Evolutionary conservation across 2,113 vertebrate species (phyloP), one percentile per base, ranked within the genome.

Genomic region (Pelecanus crispus): DNA sequence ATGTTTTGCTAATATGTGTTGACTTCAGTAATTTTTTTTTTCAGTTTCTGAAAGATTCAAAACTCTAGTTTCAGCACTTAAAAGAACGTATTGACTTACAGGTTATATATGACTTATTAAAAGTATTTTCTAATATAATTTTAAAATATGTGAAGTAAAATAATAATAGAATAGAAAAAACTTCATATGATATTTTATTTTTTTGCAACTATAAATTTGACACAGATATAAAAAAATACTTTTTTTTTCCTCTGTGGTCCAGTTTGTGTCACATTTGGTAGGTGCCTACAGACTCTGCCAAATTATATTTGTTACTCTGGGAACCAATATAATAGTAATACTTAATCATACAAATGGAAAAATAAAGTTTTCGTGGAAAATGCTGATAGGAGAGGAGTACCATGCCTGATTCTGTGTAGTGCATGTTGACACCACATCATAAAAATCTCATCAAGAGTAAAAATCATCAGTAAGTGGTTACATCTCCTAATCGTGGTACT

Each of bases 381-480:
- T 32, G 9, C 29, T 49, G 31, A 7, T 26, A 90, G 55, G 38
- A 95, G 28, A 81, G 31, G 12, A 5, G 17, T 22, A 4, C 9
- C 9, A 6, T 2, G 5, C 53, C 45, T 45, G 25, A 49, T 77
- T n/a, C 50, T 38, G 47, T 0, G 3, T 5, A 17, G 17, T 29
- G 18, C 11, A 1, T 9, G 59, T 74, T 42, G 15, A 25, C 72
- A 85, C 14, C 12, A 26, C 1, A 0, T 22, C 26, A 13, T 34
- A 55, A 31, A 78, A 42, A 5, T n/a, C 45, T 88, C 8, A 3
- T 5, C 17, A 11, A 18, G 40, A 36, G 18, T 38, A 53, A 26
- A 34, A 38, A 25, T 3, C 3, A 2, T 24, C 0, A 1, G 11
- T 36, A 20, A 55, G 40, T 8, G 16, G 24, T 16, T 63, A 0